A percentile compares a stretch with the other conserved stretches of the same genome.
Conservation (phyloP, 2,113 vertebrate species). For the Enhydra lutris region DNA sequence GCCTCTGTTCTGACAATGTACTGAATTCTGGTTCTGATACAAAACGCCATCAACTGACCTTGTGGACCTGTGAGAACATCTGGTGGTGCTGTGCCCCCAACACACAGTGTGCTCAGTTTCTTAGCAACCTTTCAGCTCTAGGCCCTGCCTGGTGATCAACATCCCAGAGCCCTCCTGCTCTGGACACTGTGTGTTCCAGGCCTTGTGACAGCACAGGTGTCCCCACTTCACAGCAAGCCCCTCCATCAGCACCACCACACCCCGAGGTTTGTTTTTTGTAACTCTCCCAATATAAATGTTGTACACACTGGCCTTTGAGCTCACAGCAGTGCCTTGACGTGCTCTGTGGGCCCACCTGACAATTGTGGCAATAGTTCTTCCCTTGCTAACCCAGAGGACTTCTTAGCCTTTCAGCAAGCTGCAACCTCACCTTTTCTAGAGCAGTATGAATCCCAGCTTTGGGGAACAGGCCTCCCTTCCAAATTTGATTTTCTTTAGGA, state of each 20-base stretch:
- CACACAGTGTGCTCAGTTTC: not conserved
- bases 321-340: not conserved
- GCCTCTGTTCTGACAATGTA: not conserved
- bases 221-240: not conserved
- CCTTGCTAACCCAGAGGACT: not conserved
- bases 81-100: not conserved
- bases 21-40: not conserved
- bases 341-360: no score
- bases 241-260: not conserved
- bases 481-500: not conserved
- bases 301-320: not conserved
- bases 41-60: not conserved
- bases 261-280: not conserved
- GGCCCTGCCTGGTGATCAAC: not conserved
- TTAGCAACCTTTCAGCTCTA: not conserved
- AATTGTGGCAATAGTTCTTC: not conserved
- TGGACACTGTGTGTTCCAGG: not conserved
- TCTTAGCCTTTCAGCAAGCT: not conserved
- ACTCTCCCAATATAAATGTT: not conserved
- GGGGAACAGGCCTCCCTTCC: not conserved
- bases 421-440: not conserved
- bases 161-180: not conserved
- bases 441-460: not conserved
- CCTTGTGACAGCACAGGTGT: rapidly evolving
- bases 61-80: not conserved